Evolutionary conservation across 2,888 invertebrate species (phyloP).

Genomic region (Timema cristinae): DNA sequence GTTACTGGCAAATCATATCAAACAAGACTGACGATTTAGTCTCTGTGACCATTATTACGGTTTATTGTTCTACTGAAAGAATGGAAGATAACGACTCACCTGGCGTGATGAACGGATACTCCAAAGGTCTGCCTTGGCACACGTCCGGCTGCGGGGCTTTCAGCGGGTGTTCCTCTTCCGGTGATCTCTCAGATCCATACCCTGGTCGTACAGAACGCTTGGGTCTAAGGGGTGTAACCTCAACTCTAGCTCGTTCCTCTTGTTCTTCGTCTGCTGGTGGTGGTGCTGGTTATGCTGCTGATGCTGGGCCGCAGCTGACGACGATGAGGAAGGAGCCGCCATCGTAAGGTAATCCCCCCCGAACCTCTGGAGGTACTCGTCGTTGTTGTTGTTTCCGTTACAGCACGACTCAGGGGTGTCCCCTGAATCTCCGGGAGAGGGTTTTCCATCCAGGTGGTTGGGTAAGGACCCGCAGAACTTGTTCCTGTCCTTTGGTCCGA

Average conservation of each 20-base stretch:
- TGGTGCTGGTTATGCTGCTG: conserved; percentile 22
- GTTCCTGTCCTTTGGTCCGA: conserved; percentile 37
- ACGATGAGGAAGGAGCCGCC: background rate
- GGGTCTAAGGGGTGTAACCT: conserved; percentile 40
- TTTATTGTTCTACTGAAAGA: too few relatives aligned
- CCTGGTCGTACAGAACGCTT: conserved; percentile 53
- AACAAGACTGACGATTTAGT: too few relatives aligned
- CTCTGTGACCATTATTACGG: too few relatives aligned
- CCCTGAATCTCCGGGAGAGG: conserved; percentile 21
- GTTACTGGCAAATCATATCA: too few relatives aligned
- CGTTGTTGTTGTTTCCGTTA: conserved; percentile 35
- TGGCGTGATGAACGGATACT: conserved; percentile 63
- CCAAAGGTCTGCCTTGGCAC: conserved; percentile 36
- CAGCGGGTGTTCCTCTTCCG: conserved; percentile 60
- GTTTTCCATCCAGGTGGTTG: conserved; percentile 62
- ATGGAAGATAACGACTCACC: conserved; percentile 48
- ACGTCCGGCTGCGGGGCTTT: conserved; percentile 40
- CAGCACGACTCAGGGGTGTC: conserved; percentile 18
- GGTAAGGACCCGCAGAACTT: conserved; percentile 60
- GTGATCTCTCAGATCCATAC: conserved; percentile 71
- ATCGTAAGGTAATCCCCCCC: conserved; percentile 1
- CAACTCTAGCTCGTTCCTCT: conserved; percentile 23
- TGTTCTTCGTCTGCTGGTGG: conserved; percentile 21
- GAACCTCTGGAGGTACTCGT: conserved; percentile 13
- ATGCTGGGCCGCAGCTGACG: conserved; percentile 1